A percentile compares a stretch with the other conserved stretches of the same genome.
phyloP scores from a whole-genome alignment of 2,113 vertebrate genomes.

The Prunella himalayana region DNA sequence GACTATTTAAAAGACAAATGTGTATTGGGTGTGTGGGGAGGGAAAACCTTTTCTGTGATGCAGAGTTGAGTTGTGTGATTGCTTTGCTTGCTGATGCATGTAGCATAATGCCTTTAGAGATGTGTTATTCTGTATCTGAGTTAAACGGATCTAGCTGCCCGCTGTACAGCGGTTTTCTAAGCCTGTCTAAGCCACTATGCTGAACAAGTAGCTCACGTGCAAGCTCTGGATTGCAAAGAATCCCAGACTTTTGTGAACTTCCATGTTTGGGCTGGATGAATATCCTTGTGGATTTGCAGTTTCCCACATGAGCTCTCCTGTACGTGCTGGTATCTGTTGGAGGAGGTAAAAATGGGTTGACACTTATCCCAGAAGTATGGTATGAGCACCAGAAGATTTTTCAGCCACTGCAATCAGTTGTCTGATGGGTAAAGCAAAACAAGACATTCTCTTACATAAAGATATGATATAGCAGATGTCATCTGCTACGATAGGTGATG shows the following conservation, averaged over 20 bases:
- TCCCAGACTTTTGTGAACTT: neutral
- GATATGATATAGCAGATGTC: neutral
- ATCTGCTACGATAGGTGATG: neutral
- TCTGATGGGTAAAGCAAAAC: neutral
- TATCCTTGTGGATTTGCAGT: neutral
- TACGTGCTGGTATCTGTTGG: neutral
- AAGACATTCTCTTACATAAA: neutral
- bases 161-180: neutral
- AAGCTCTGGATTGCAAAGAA: neutral
- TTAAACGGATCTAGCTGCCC: neutral
- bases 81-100: neutral
- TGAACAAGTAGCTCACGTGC: fast-evolving
- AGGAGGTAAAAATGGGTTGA: neutral
- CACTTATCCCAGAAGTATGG: neutral
- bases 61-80: neutral
- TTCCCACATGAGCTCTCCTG: neutral
- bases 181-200: neutral
- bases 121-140: neutral
- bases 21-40: neutral
- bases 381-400: neutral
- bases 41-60: neutral
- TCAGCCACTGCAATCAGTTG: neutral
- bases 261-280: neutral
- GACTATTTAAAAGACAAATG: neutral
- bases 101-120: neutral